Conservation (phyloP, 1,140 invertebrate genomes). For the Drosophila ogumai region DNA sequence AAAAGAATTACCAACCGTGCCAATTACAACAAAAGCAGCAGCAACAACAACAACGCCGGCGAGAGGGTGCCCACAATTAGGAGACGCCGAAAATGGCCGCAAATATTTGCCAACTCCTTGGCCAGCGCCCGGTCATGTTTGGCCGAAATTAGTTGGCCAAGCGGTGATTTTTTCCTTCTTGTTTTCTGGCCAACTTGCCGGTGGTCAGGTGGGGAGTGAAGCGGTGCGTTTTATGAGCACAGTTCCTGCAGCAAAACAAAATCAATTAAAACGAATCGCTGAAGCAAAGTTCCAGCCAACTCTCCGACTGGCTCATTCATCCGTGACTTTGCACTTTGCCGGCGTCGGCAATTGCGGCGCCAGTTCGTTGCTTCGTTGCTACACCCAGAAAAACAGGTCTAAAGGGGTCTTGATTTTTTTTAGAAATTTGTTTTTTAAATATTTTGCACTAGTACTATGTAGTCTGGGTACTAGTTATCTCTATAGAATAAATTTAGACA, state of each 20-base stretch:
- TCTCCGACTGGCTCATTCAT: conserved; percentile 69
- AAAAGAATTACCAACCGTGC: conserved; percentile 55
- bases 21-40: conserved; percentile 69
- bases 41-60: conserved; percentile 12
- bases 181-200: conserved; percentile 19
- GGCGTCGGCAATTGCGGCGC: conserved; percentile 44
- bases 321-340: conserved; percentile 78
- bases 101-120: conserved; percentile 76
- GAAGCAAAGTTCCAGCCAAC: conserved; percentile 75
- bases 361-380: conserved; percentile 1
- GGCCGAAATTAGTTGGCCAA: conserved; percentile 75
- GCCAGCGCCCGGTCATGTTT: conserved; percentile 53
- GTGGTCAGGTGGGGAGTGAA: conserved; percentile 28
- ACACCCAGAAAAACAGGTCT: conserved; percentile 5
- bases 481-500: no score
- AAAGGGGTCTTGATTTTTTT: background rate
- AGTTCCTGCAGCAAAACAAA: conserved; percentile 65
- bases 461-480: no score
- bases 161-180: conserved; percentile 35
- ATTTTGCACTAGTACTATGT: background rate
- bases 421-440: background rate
- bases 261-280: conserved; percentile 79
- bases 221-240: conserved; percentile 54
- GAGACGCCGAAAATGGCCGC: conserved; percentile 63
- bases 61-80: conserved; percentile 59